These are phyloP conservation scores for Monopterus albus DNA, from an alignment of 2,113 vertebrate species.

Conservation along the genomic window DNA sequence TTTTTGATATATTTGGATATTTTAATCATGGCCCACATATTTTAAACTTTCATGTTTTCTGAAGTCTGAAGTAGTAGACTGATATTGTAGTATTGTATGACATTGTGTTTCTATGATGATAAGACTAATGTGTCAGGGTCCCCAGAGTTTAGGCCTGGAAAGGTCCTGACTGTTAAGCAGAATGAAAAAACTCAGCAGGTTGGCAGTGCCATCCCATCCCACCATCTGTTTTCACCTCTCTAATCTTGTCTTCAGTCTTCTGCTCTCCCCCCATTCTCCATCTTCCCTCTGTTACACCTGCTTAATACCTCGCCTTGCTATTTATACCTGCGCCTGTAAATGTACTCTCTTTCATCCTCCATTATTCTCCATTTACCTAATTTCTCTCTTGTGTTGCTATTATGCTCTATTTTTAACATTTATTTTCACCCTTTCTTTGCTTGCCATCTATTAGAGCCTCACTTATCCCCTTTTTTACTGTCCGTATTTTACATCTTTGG, in stretches of 20 bases:
- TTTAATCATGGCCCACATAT: slow-evolving; percentile 61
- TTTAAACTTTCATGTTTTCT: slow-evolving; percentile 65
- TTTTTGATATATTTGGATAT: slow-evolving; percentile 56
- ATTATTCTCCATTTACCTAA: slow-evolving; percentile 65
- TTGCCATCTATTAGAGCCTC: slow-evolving; percentile 33
- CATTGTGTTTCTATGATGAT: slow-evolving; percentile 78
- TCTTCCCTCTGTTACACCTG: slow-evolving; percentile 35
- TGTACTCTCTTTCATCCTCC: slow-evolving; percentile 59
- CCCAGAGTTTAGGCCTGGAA: slow-evolving; percentile 66
- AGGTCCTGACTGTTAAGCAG: slow-evolving; percentile 75
- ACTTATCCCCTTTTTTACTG: slow-evolving; percentile 14
- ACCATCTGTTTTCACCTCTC: slow-evolving; percentile 27
- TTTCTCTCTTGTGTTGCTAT: slow-evolving; percentile 54
- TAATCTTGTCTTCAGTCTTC: slow-evolving; percentile 40
- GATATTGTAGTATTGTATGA: slow-evolving; percentile 64
- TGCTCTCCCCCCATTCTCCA: slow-evolving; percentile 11
- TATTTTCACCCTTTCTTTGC: slow-evolving; percentile 40
- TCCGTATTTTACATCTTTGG: slow-evolving; percentile 38
- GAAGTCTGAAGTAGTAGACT: slow-evolving; percentile 58
- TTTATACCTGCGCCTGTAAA: slow-evolving; percentile 67
- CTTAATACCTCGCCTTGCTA: slow-evolving; percentile 53
- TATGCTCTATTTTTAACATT: slow-evolving; percentile 57
- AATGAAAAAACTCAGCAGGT: slow-evolving; percentile 80
- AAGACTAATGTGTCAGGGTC: slow-evolving; percentile 73
- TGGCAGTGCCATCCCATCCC: slow-evolving; percentile 66